Evolutionary conservation across 1,140 invertebrate species (phyloP), one percentile per base, ranked within the genome.

Genomic region (Camponotus floridanus): DNA sequence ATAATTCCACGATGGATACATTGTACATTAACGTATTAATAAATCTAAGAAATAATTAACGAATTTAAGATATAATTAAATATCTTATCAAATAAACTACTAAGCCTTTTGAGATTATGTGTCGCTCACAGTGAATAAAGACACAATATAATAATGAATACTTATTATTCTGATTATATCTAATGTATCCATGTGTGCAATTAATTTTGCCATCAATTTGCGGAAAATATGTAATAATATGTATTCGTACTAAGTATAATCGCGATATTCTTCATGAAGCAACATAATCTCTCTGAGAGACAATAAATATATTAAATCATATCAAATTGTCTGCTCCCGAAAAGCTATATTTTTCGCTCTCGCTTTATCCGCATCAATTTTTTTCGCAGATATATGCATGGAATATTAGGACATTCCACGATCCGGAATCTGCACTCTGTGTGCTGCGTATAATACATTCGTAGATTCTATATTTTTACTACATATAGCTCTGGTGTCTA

Each of bases 401-500:
- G 21, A 13, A 21, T 70, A 33, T 11, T 45, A 64, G 33, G 64
- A 61, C 67, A 74, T 84, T 87, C 76, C 80, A 86, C 85, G 90
- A 87, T 91, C 79, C n/a, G 78, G 59, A 88, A 86, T 85, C 48
- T 51, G 87, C 87, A 89, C 39, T 80, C 62, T 59, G 48, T 51
- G 48, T 51, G 74, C 70, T 39, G 83, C 88, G 70, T 89, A 59
- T 71, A 87, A 87, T 87, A 89, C 87, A 86, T 81, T 85, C 70
- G 84, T 88, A 85, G 39, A 74, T 74, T 21, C 78, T 86, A 88
- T 87, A 33, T 88, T 51, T 86, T 68, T 83, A 81, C 91, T 92
- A 92, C 88, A 83, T 89, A 90, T 92, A 91, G 86, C 87, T 83
- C 92, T 92, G 92, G 87, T 91, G 71, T 92, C 91, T 93, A 93